Evolutionary conservation across 2,888 invertebrate species (phyloP).

Genomic region (Tortricodes alternella): DNA sequence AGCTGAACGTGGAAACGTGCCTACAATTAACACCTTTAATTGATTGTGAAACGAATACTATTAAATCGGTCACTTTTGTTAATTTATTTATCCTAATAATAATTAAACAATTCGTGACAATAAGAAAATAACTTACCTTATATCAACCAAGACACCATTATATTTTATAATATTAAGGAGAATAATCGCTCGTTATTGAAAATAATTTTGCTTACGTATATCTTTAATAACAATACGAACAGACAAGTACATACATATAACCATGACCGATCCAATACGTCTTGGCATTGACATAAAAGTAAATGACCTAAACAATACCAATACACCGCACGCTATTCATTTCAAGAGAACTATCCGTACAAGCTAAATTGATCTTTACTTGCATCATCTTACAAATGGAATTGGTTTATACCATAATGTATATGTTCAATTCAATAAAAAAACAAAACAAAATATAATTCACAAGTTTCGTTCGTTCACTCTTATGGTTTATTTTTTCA

Average conservation of each 20-base stretch:
- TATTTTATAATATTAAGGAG: too few species aligned
- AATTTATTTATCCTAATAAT: too few species aligned
- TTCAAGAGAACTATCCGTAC: neutral
- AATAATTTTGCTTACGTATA: neutral
- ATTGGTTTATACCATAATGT: neutral
- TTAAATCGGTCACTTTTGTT: too few species aligned
- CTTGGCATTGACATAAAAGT: slow-evolving; percentile 41
- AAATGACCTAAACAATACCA: slow-evolving; percentile 32
- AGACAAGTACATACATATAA: neutral
- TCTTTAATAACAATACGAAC: neutral
- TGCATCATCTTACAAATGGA: neutral
- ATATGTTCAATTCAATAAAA: neutral
- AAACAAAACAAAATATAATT: neutral
- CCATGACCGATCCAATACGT: slow-evolving; percentile 38
- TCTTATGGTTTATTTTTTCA: too few species aligned
- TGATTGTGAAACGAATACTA: too few species aligned
- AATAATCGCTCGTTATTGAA: too few species aligned
- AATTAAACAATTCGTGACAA: too few species aligned
- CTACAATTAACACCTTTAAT: too few species aligned
- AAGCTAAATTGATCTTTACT: neutral
- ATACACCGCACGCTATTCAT: too few species aligned
- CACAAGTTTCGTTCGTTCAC: slow-evolving; percentile 23
- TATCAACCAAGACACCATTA: too few species aligned
- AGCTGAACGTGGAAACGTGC: too few species aligned
- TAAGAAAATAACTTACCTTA: too few species aligned